These are phyloP conservation scores for Junonia oenone DNA, from an alignment of 2,888 invertebrate genomes.

Conservation along the genomic window DNA sequence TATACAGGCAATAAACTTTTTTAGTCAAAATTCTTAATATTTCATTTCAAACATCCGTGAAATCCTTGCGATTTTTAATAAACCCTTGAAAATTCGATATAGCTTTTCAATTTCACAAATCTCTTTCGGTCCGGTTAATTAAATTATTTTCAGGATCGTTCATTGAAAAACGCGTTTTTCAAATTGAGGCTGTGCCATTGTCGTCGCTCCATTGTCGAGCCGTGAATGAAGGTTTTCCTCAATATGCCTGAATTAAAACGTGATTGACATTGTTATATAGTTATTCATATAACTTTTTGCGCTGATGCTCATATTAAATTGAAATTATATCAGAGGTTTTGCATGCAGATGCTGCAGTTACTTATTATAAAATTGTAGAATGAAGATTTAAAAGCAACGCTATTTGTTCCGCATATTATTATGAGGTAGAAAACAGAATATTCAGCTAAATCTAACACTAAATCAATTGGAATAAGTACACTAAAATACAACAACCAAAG, in stretches of 20 bases:
- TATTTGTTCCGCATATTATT: too few relatives aligned
- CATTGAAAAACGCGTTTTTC: slow-evolving; percentile 21
- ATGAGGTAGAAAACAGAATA: too few relatives aligned
- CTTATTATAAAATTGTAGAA: too few relatives aligned
- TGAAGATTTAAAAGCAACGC: too few relatives aligned
- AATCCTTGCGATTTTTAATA: slow-evolving; percentile 22
- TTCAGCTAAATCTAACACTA: too few relatives aligned
- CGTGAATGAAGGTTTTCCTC: slow-evolving; percentile 15
- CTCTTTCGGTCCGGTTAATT: slow-evolving; percentile 27
- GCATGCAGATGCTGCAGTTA: too few relatives aligned
- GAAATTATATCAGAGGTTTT: too few relatives aligned
- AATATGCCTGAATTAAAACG: slow-evolving; percentile 5
- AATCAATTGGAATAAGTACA: too few relatives aligned
- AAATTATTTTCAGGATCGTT: slow-evolving; percentile 29
- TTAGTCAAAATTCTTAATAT: background rate
- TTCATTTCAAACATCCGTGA: slow-evolving; percentile 4
- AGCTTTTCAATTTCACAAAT: slow-evolving; percentile 24
- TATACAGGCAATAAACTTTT: too few relatives aligned
- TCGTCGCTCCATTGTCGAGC: slow-evolving; percentile 16
- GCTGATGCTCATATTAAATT: too few relatives aligned
- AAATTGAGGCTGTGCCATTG: slow-evolving; percentile 18
- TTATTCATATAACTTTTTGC: too few relatives aligned
- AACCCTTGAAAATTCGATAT: slow-evolving; percentile 12
- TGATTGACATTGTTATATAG: slow-evolving; percentile 2
- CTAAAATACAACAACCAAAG: too few relatives aligned